Base-by-base conservation (phyloP, 2,888 invertebrate genomes). In the Coecobrya sp. region DNA sequence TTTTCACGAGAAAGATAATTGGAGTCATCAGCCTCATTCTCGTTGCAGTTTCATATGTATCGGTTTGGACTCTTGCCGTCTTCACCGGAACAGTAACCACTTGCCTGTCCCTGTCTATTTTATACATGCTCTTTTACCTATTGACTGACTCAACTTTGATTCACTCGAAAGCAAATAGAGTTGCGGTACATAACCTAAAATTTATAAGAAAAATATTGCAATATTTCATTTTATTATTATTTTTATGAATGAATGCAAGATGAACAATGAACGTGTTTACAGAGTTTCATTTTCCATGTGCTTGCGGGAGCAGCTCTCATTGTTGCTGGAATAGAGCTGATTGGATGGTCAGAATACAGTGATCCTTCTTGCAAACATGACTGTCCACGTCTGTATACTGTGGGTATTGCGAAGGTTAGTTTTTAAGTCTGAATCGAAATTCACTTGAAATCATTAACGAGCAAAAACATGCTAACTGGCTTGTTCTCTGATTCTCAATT, bases 321-420 rank as follows among this genome's bases (percentile, higher is more conserved):
- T 30, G 62, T 92, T n/a, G 89, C 93, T 73, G 94, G 93, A 55
- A 94, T 94, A 10, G 93, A 94, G 59, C 81, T 93, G 10, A 88
- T 92, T 16, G 93, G 93, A 22, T 93, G 93, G 93, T 87, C 90
- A 1, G 92, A 93, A 10, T 92, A 82, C 70, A 73, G 10, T 13
- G 89, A 86, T 25, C 22, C 30, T 42, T 45, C 30, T 0, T 93
- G 92, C 25, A 73, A 42, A 16, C 59, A 90, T 55, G 52, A 92
- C 1, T 93, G 93, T 82, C 89, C 92, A 13, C 19, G 49, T 11
- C 42, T 93, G 81, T 93, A 93, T 27, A 19, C 70, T 10, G 86
- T 93, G 25, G 93, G 93, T 22, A 86, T 93, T 27, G 93, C 93
- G 19, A 93, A 93, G 79, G 93, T 93, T 65, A 19, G 55, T 11